Evolutionary conservation across 2,113 vertebrate genomes (phyloP).

Genomic region (Abramis brama): DNA sequence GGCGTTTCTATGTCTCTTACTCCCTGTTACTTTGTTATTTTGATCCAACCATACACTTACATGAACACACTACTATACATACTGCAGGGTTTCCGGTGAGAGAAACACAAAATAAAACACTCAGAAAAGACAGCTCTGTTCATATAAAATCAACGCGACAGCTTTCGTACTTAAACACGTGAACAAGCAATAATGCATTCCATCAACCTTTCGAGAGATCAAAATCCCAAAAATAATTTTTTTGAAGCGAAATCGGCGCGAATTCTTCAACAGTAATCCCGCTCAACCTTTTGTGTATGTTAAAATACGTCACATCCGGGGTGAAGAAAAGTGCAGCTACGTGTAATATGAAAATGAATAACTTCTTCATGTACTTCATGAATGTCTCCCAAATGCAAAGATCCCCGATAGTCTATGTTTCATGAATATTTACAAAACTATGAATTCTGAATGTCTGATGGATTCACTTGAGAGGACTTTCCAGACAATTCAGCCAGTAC

Average conservation of each 20-base stretch:
- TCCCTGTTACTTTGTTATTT: background rate
- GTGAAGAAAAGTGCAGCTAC: background rate
- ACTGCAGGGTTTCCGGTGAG: background rate
- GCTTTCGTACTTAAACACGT: background rate
- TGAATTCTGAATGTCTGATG: background rate
- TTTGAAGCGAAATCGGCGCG: background rate
- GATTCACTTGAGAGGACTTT: background rate
- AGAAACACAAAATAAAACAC: background rate
- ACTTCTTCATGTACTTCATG: background rate
- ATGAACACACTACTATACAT: background rate
- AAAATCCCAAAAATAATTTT: background rate
- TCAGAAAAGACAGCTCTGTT: background rate
- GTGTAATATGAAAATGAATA: background rate
- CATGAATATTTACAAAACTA: background rate
- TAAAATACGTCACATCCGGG: constrained; percentile 37
- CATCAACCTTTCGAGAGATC: background rate
- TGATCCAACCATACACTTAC: background rate
- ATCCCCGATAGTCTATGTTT: background rate
- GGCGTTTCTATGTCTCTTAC: background rate
- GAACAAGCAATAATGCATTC: background rate
- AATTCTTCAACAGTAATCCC: constrained; percentile 1
- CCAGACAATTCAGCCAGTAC: background rate
- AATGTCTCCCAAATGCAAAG: background rate
- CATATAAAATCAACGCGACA: too few species aligned
- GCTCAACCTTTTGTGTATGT: background rate